Evolutionary conservation across 2,113 vertebrate species (phyloP).

Genomic region (Halcyon senegalensis): DNA sequence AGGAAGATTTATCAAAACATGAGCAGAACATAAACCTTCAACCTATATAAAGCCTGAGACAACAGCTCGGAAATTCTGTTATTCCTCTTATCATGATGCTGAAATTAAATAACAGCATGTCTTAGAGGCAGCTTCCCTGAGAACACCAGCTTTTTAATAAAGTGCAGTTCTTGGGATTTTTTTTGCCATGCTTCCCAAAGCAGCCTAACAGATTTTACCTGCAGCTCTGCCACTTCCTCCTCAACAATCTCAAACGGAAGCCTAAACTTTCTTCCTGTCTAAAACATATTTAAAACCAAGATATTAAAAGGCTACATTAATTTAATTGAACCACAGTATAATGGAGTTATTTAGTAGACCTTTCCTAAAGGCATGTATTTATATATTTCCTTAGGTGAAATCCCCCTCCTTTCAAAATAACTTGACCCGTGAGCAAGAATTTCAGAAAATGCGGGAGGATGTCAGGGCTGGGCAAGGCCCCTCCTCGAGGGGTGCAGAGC

Average conservation of each 20-base stretch:
- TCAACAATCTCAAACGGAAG: neutral
- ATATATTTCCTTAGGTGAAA: neutral
- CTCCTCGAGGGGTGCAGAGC: neutral
- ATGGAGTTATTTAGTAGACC: neutral
- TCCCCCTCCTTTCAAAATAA: neutral
- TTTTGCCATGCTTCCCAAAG: neutral
- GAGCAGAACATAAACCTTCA: neutral
- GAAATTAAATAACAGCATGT: neutral
- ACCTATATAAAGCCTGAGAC: neutral
- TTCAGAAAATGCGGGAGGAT: neutral
- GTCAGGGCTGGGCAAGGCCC: neutral
- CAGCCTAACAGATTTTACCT: neutral
- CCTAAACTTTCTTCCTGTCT: neutral
- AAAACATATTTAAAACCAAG: neutral
- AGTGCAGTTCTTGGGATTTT: neutral
- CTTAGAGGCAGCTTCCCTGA: neutral
- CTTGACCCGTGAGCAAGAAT: neutral
- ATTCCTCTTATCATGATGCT: neutral
- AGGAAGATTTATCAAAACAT: constrained; percentile 40
- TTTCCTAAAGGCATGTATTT: neutral
- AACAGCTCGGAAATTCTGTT: neutral
- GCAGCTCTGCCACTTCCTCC: neutral
- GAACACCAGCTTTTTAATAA: neutral
- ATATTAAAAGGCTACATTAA: neutral
- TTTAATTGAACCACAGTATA: neutral